Evolutionary conservation across 35 echinoderm and acorn worm species (phyloP), one percentile per base, ranked within the genome.

Genomic region (Heliocidaris erythrogramma): DNA sequence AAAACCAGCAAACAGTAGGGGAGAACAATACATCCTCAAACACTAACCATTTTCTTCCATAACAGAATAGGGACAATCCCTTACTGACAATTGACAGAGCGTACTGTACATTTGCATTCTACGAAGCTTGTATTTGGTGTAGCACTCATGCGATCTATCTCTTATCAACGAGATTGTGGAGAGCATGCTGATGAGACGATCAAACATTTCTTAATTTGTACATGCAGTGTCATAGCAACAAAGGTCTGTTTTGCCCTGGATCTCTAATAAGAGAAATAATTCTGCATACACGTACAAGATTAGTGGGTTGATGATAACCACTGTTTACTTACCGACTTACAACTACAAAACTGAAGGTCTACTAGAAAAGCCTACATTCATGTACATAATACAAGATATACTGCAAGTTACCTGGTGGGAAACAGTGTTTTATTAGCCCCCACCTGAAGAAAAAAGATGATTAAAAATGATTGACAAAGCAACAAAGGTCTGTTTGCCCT

Each of bases 131-230:
- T 78, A 78, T 78, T 78, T 78, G 27, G 21, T 18, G 4, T 27
- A 78, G 65, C 65, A 27, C 18, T 78, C 65, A 17, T n/a, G 65
- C 21, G 18, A 0, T 78, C 65, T 78, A 78, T 78, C 65, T 78
- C 14, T 78, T 78, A 78, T 78, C 65, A 89, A 88, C 87, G 42
- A 89, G 32, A 32, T 48, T 89, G 87, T 48, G 11, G 87, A 89
- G 47, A 17, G 31, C 87, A n/a, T 32, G 87, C 87, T 89, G 87
- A 89, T 89, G 87, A 89, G 87, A n/a, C 16, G 24, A 42, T 89
- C 87, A 89, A 89, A 89, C 32, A 89, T 48, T 42, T 48, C 29
- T 48, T 4, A 89, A 48, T 78, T 78, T 78, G 65, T 78, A n/a
- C 65, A 24, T 78, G 5, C 18, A 21, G 27, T 7, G 65, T 78